A percentile compares a stretch with the other conserved stretches of the same genome.
phyloP scores from a whole-genome alignment of 2,797 vertebrate genomes.

The Sebastes nivosus region DNA sequence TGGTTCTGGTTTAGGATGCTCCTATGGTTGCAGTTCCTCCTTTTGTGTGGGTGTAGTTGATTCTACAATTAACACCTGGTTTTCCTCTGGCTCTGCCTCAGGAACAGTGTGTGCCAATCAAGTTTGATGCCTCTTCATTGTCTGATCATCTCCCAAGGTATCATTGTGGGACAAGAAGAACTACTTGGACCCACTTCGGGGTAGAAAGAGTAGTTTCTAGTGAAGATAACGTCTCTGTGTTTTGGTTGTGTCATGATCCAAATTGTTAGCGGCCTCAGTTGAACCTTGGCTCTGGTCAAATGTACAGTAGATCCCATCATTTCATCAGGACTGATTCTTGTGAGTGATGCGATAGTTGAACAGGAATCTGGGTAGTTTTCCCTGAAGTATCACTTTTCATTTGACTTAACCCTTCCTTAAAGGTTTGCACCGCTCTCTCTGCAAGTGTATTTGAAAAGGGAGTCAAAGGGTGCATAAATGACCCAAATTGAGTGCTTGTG shows the following conservation, averaged over 20 bases:
- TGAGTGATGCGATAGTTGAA: neutral
- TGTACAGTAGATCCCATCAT: neutral
- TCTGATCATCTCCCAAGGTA: neutral
- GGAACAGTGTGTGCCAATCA: neutral
- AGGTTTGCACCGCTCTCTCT: too few relatives aligned
- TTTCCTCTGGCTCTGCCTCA: neutral
- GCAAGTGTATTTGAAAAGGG: too few relatives aligned
- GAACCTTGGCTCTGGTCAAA: neutral
- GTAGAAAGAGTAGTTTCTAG: neutral
- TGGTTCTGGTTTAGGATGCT: neutral
- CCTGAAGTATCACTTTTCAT: too few relatives aligned
- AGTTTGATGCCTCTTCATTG: neutral
- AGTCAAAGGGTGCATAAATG: too few relatives aligned
- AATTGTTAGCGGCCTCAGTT: neutral
- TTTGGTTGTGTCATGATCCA: neutral
- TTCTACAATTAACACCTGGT: slow-evolving; percentile 2
- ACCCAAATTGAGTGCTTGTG: too few relatives aligned
- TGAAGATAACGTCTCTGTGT: neutral
- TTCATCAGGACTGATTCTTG: neutral
- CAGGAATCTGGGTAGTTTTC: too few relatives aligned
- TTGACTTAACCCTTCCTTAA: too few relatives aligned
- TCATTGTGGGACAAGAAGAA: neutral
- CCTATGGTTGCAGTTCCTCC: neutral
- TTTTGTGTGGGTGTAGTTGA: neutral
- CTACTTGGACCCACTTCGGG: neutral